Base-by-base conservation (phyloP, 2,797 vertebrate species). In the Poecile montanus region DNA sequence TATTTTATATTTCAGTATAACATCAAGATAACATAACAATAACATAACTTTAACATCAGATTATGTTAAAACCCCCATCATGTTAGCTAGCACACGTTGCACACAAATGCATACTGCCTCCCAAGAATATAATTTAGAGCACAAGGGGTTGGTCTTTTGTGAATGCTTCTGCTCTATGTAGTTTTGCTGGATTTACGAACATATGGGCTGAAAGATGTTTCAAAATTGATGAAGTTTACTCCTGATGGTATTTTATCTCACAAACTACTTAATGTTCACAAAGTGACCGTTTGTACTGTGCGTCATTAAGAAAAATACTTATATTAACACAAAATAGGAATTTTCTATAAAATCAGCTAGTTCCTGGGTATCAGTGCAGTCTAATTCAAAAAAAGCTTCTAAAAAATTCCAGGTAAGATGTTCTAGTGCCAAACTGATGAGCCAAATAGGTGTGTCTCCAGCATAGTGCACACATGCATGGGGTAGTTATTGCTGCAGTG, bases 1-100 rank as follows among this genome's bases (percentile, higher is more conserved):
- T 95, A 94, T 88, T 96, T 94, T 47, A 38, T 83, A 74, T 84
- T 66, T 94, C 97, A 96, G 89, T 93, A 71, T 22, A 73, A 48
- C 38, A 40, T 40, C 38, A 40, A 40, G 38, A 40, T 40, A 40
- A 40, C 38, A 40, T 40, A 40, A 40, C 38, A 40, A 40, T 40
- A 40, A 40, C 38, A 40, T 40, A 40, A 40, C 38, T 40, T 40
- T 40, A 40, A 40, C 38, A 40, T 86, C 48, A 63, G 65, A 63
- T 54, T 91, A 56, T 63, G 45, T 60, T 93, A 93, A 86, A 76
- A 72, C 42, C 2, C 65, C 54, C 9, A 19, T 86, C 82, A 44
- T 38, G 70, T 30, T 57, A 84, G 32, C 68, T 86, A 82, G 76
- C 29, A 62, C 44, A 72, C 85, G 51, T 73, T 54, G 26, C 74